Evolutionary conservation across 2,797 vertebrate species (phyloP), one percentile per base, ranked within the genome.

Genomic region (Rhinogobio ventralis): DNA sequence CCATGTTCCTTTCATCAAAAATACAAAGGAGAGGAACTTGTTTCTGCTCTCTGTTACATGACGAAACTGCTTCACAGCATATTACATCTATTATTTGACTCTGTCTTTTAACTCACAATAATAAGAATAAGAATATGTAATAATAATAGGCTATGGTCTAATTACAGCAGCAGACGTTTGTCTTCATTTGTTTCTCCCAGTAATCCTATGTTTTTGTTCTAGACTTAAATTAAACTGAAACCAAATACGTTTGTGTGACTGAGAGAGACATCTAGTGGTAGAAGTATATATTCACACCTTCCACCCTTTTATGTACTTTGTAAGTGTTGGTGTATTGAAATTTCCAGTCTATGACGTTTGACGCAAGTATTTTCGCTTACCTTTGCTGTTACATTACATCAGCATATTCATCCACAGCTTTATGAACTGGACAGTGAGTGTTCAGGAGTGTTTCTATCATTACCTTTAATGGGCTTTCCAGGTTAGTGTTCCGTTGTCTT

Each of bases 71-170:
- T 69, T 81, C 67, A 64, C 62, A 69, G 69, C 30, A 66, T 76
- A 74, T 87, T 81, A 62, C 30, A 76, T 25, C 15, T 55, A 45
- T 79, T 80, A 79, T 81, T 62, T 39, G 28, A 60, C 57, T 55
- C 45, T 53, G 15, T 28, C 2, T 30, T 84, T 67, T 77, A 64
- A 81, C 74, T 71, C 83, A 25, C 79, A 68, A 51, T 42, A 67
- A 83, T n/a, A n/a, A n/a, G n/a, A n/a, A n/a, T n/a, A n/a, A n/a
- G n/a, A n/a, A n/a, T n/a, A n/a, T 73, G 46, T 78, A 83, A 84
- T 81, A 81, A 55, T 77, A 87, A 81, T 77, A n/a, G n/a, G n/a
- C n/a, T n/a, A 33, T 25, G 28, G 84, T 81, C 79, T 79, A 84
- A 84, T 87, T 84, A 67, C 64, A 84, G 51, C 73, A 62, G 62